Percentiles rank a stretch among this genome's conserved stretches.
These are phyloP conservation scores for Microcebus griseorufus DNA, from an alignment of 2,113 vertebrate species.

Conservation along the genomic window DNA sequence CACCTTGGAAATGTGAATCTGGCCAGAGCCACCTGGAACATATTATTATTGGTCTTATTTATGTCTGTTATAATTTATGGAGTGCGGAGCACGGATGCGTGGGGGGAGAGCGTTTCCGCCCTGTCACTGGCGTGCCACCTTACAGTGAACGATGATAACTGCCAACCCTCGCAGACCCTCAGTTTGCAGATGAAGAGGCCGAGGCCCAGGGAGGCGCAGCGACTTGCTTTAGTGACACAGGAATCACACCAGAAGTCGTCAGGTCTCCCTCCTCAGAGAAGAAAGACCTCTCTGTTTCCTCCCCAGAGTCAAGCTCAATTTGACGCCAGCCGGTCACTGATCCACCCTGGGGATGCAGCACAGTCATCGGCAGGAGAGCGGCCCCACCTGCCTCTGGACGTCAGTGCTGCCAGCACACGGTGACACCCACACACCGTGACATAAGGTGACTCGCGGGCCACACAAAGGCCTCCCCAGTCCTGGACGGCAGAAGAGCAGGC, in stretches of 20 bases:
- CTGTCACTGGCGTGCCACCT: background rate
- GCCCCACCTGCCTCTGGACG: background rate
- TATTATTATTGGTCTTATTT: background rate
- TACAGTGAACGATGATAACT: background rate
- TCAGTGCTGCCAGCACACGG: background rate
- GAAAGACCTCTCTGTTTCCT: conserved; percentile 48
- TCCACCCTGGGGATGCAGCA: background rate
- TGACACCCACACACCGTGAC: background rate
- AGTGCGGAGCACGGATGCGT: background rate
- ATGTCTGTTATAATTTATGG: background rate
- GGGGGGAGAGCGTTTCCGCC: background rate
- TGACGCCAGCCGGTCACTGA: background rate
- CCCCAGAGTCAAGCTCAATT: background rate
- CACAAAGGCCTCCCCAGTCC: background rate
- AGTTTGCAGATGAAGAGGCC: background rate
- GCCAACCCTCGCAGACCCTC: background rate
- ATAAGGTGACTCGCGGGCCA: background rate
- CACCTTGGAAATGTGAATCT: background rate
- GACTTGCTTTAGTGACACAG: background rate
- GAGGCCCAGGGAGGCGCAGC: background rate
- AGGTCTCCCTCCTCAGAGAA: background rate
- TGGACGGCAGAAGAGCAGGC: accelerated
- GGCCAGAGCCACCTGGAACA: background rate
- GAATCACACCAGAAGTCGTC: background rate
- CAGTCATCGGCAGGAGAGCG: conserved; percentile 12